Conservation (phyloP, 2,113 vertebrate genomes). For the Anguilla japonica region DNA sequence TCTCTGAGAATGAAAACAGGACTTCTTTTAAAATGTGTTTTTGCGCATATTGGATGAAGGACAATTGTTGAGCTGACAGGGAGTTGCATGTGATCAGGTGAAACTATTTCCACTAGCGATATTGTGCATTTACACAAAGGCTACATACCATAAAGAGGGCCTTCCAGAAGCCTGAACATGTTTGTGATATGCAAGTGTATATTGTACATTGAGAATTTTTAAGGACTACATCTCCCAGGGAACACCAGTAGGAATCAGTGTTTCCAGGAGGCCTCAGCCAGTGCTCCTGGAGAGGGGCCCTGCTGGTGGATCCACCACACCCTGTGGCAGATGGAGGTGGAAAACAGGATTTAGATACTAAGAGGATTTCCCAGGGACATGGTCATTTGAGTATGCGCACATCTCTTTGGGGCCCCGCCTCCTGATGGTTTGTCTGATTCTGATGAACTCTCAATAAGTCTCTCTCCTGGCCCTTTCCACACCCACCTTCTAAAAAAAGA, state of each 20-base stretch:
- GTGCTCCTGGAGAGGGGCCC: not conserved
- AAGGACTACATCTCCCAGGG: not conserved
- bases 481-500: not conserved
- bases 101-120: not conserved
- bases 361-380: slow-evolving; percentile 31
- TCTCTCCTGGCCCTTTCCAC: not conserved
- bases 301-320: not conserved
- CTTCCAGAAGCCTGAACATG: not conserved
- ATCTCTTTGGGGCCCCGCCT: not conserved
- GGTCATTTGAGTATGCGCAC: slow-evolving; percentile 4
- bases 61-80: not conserved
- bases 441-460: not conserved
- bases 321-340: slow-evolving; percentile 35
- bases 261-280: not conserved
- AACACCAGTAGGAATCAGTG: not conserved
- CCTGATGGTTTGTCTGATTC: not conserved
- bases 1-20: not conserved
- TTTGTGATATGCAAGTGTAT: not conserved
- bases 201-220: not conserved
- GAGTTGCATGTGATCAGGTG: not conserved
- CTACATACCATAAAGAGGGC: not conserved
- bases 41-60: not conserved
- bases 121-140: not conserved
- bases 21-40: not conserved
- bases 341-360: slow-evolving; percentile 39